phyloP scores from a whole-genome alignment of 1,140 invertebrate genomes.

The Agrilus planipennis region DNA sequence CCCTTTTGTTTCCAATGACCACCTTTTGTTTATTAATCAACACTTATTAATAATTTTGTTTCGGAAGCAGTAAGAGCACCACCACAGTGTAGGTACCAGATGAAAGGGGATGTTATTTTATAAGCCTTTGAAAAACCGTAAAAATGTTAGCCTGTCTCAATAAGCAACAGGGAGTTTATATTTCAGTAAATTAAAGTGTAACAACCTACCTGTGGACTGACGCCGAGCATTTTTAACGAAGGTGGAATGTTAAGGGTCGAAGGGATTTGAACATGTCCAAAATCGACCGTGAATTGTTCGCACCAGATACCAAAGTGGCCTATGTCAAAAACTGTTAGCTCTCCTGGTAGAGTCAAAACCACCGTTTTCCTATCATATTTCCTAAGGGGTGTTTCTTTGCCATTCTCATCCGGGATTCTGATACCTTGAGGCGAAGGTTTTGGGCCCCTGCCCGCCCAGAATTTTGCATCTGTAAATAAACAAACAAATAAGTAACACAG shows the following conservation, averaged over 20 bases:
- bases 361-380: slow-evolving; percentile 75
- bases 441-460: slow-evolving; percentile 74
- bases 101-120: too few relatives aligned
- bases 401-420: slow-evolving; percentile 78
- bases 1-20: too few relatives aligned
- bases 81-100: too few relatives aligned
- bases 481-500: slow-evolving; percentile 5
- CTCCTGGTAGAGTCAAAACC: slow-evolving; percentile 70
- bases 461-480: slow-evolving; percentile 68
- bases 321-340: slow-evolving; percentile 70
- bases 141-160: too few relatives aligned
- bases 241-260: slow-evolving; percentile 67
- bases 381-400: slow-evolving; percentile 63
- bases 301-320: slow-evolving; percentile 82
- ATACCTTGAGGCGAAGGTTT: slow-evolving; percentile 67
- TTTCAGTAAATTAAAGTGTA: not conserved
- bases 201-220: slow-evolving; percentile 77
- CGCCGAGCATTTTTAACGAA: slow-evolving; percentile 82
- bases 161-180: too few relatives aligned
- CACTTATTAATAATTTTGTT: too few relatives aligned
- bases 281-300: slow-evolving; percentile 79
- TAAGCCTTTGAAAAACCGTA: too few relatives aligned
- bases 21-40: too few relatives aligned
- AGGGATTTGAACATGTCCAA: slow-evolving; percentile 73
- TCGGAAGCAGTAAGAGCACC: too few relatives aligned